Percentiles rank a stretch among this genome's conserved stretches.
Evolutionary conservation across 2,113 vertebrate species (phyloP).

Genomic region (Podocnemis expansa): DNA sequence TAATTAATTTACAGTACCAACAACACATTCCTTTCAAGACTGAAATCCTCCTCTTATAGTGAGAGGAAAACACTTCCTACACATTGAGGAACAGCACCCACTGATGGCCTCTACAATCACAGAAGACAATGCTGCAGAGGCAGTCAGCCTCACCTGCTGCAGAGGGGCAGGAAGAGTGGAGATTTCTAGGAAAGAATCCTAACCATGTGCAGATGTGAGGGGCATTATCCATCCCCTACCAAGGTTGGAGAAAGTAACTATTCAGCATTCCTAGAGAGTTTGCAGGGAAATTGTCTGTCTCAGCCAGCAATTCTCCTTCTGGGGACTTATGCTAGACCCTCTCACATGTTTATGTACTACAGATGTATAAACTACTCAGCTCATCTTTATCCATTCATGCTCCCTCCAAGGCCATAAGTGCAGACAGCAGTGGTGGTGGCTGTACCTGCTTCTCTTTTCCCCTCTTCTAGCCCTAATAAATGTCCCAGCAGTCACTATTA

Average conservation of each 20-base stretch:
- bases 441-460: background rate
- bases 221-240: background rate
- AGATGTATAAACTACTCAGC: background rate
- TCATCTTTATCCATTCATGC: background rate
- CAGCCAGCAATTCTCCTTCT: background rate
- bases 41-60: background rate
- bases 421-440: background rate
- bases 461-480: background rate
- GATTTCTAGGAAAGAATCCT: background rate
- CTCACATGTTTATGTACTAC: background rate
- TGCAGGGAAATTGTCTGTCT: background rate
- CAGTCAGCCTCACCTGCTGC: background rate
- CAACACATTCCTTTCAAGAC: background rate
- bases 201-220: background rate
- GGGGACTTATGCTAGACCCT: background rate
- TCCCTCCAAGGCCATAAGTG: background rate
- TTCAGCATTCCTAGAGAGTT: background rate
- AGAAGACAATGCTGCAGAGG: background rate
- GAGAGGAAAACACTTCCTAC: background rate
- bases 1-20: too few relatives aligned
- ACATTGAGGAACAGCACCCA: background rate
- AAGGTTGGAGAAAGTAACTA: background rate
- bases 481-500: background rate
- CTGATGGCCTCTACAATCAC: background rate
- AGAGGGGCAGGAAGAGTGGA: background rate